Evolutionary conservation across 2,797 vertebrate species (phyloP).

Genomic region (Danio albolineatus): DNA sequence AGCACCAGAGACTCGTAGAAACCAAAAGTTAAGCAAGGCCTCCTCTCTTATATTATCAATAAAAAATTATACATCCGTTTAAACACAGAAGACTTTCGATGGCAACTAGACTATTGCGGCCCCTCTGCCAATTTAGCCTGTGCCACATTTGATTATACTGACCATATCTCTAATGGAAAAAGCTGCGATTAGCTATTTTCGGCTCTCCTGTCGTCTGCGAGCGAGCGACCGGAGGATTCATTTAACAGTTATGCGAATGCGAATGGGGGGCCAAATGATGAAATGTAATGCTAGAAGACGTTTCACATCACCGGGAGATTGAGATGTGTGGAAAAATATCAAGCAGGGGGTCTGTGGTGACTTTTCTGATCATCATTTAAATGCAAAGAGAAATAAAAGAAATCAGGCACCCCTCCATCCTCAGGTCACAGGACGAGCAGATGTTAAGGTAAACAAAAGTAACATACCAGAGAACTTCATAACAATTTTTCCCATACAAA

Average conservation of each 20-base stretch:
- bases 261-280: conserved; percentile 37
- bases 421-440: conserved; percentile 8
- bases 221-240: conserved; percentile 22
- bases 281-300: conserved; percentile 46
- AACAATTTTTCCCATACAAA: too few relatives aligned
- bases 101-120: conserved; percentile 42
- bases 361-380: conserved; percentile 32
- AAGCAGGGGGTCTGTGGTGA: conserved; percentile 16
- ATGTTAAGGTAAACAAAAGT: background rate
- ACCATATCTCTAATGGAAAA: conserved; percentile 46
- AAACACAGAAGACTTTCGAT: conserved; percentile 41
- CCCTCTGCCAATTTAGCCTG: conserved; percentile 41
- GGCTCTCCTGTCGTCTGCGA: conserved; percentile 12
- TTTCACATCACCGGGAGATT: conserved; percentile 22
- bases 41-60: conserved; percentile 43
- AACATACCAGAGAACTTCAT: too few relatives aligned
- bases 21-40: background rate
- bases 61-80: conserved; percentile 44
- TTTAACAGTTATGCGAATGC: conserved; percentile 45
- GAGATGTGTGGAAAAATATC: conserved; percentile 28
- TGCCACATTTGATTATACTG: conserved; percentile 52
- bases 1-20: background rate
- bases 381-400: conserved; percentile 30
- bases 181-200: conserved; percentile 48
- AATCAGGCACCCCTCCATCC: background rate